Conservation (phyloP, 1,140 invertebrate species). For the Sipha flava region DNA sequence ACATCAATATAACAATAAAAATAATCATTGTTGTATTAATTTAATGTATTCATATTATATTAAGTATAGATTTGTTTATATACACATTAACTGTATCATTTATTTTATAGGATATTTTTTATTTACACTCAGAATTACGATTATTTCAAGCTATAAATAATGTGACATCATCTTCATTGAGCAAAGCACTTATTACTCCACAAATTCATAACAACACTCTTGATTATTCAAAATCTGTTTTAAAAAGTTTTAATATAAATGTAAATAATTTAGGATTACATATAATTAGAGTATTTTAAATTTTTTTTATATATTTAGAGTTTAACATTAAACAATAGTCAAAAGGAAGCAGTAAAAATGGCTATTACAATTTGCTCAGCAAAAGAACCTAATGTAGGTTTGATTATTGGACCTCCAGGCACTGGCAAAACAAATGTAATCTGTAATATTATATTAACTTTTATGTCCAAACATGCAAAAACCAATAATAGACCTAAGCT, state of each 20-base stretch:
- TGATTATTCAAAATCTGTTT: neutral
- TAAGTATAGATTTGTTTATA: too few relatives aligned
- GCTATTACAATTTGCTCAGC: neutral
- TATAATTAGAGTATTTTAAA: neutral
- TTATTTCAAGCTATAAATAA: constrained; percentile 22
- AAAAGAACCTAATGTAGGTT: neutral
- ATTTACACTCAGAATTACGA: constrained; percentile 2
- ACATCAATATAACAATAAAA: too few relatives aligned
- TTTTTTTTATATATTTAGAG: neutral
- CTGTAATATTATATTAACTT: neutral
- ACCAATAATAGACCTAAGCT: neutral
- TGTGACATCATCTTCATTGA: neutral
- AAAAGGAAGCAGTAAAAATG: constrained; percentile 18
- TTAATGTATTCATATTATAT: too few relatives aligned
- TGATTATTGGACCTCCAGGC: constrained; percentile 23
- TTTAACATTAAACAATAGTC: constrained; percentile 3
- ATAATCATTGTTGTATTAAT: too few relatives aligned
- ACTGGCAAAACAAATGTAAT: constrained; percentile 20
- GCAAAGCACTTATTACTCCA: neutral
- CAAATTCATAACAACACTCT: neutral
- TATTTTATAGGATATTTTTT: neutral
- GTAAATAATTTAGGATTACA: neutral
- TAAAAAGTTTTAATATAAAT: constrained; percentile 11
- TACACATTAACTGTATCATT: neutral
- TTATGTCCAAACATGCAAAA: neutral